phyloP scores from a whole-genome alignment of 1,140 invertebrate genomes.

The Pentalonia nigronervosa region DNA sequence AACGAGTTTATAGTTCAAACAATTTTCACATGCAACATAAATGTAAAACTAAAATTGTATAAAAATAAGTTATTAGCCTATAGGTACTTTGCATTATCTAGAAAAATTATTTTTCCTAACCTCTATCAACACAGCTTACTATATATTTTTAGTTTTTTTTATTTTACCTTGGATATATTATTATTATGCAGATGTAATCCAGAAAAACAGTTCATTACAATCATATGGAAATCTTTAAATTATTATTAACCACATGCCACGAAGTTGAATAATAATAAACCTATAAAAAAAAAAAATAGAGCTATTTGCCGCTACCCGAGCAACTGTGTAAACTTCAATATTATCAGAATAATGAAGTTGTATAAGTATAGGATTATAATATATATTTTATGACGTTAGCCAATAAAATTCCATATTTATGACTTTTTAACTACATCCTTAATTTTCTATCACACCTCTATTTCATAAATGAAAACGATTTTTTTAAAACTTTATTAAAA shows the following conservation, averaged over 20 bases:
- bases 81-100: neutral
- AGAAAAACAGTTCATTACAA: neutral
- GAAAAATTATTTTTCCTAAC: neutral
- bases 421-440: neutral
- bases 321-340: neutral
- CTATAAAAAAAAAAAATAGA: neutral
- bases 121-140: neutral
- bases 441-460: neutral
- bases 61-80: neutral
- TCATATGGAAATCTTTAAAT: neutral
- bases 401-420: constrained; percentile 7
- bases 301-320: neutral
- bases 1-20: neutral
- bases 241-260: neutral
- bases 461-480: neutral
- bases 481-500: neutral
- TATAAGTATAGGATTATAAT: neutral
- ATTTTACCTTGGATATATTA: neutral
- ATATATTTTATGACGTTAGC: neutral
- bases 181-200: neutral
- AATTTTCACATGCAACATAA: neutral
- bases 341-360: neutral
- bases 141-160: neutral
- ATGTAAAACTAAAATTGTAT: neutral
- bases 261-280: neutral